Base-by-base conservation (phyloP, 2,797 vertebrate genomes). In the Chromobotia macracanthus region DNA sequence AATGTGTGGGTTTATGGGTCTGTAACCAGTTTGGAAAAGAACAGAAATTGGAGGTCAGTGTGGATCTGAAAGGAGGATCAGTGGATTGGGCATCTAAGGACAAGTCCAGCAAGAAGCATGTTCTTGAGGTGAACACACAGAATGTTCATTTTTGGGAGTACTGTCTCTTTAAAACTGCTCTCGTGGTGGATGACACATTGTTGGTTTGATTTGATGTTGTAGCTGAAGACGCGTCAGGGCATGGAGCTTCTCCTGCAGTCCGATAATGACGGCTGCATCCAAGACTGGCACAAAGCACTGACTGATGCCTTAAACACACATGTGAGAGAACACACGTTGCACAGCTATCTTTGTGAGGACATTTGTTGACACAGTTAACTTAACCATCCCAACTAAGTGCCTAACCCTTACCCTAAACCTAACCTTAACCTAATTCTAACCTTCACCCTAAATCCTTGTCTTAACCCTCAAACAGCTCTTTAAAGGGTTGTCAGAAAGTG, bases 21-120 rank as follows among this genome's bases (percentile, higher is more conserved):
- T 72, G 11, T 78, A 16, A 72, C 50, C 93, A 99, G 95, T 99
- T 99, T 88, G 96, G 97, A 61, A 92, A 93, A 77, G 95, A 93
- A 87, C 97, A 98, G 77, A 97, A 97, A 83, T 95, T 96, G 1
- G 97, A 98, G 91, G 95, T 98, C 88, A 97, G 94, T 0, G 95
- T 98, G 86, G 96, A 99, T 81, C 91, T 99, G 71, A 94, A 89
- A 85, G 97, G 97, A 2, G 95, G 94, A 1, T 89, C 93, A 0
- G 93, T 96, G 81, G 96, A 96, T 0, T 95, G 95, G 95, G 97
- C 97, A 19, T 92, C 95, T 0, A 99, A 97, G 86, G 97, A 98
- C 82, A 98, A 98, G 89, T 97, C 97, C 83, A 98, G 97, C 93
- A 99, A 97, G 77, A 86, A 84, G 31, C 35, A 84, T 12, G 85